These are phyloP conservation scores for Euclidia mi DNA, from an alignment of 2,888 invertebrate species.

Conservation along the genomic window DNA sequence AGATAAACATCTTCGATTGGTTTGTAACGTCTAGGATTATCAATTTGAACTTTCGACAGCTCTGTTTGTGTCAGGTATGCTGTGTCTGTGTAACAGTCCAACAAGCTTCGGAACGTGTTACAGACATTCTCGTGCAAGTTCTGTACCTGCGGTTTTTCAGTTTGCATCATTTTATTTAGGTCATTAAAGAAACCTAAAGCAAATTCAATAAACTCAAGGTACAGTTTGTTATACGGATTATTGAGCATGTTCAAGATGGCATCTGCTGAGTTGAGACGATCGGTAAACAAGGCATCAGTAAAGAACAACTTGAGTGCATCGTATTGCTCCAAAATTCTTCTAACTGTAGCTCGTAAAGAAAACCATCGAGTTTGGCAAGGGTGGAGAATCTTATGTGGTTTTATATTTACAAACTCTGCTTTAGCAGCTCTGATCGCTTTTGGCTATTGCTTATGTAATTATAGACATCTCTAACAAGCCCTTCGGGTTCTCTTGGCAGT, in stretches of 20 bases:
- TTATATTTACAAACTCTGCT: slow-evolving; percentile 23
- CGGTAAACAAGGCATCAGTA: slow-evolving; percentile 2
- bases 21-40: neutral
- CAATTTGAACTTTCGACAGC: neutral
- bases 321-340: slow-evolving; percentile 31
- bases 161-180: slow-evolving; percentile 3
- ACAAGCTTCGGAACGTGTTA: neutral
- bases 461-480: slow-evolving; percentile 14
- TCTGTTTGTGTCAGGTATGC: slow-evolving; percentile 1
- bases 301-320: slow-evolving; percentile 8
- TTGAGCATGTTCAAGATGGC: slow-evolving; percentile 3
- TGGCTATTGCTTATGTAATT: slow-evolving; percentile 20
- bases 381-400: slow-evolving; percentile 31
- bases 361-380: slow-evolving; percentile 45
- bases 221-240: slow-evolving; percentile 9
- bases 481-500: slow-evolving; percentile 27
- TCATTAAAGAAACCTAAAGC: slow-evolving; percentile 1
- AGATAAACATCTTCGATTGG: slow-evolving; percentile 3
- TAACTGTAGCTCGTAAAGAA: slow-evolving; percentile 28
- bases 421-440: slow-evolving; percentile 29
- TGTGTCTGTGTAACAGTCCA: neutral
- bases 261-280: slow-evolving; percentile 4
- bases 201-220: slow-evolving; percentile 10
- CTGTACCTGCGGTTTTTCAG: slow-evolving; percentile 1
- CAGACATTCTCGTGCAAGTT: neutral